Conservation (phyloP, 1,140 invertebrate species). For the Ridgeia piscesae region DNA sequence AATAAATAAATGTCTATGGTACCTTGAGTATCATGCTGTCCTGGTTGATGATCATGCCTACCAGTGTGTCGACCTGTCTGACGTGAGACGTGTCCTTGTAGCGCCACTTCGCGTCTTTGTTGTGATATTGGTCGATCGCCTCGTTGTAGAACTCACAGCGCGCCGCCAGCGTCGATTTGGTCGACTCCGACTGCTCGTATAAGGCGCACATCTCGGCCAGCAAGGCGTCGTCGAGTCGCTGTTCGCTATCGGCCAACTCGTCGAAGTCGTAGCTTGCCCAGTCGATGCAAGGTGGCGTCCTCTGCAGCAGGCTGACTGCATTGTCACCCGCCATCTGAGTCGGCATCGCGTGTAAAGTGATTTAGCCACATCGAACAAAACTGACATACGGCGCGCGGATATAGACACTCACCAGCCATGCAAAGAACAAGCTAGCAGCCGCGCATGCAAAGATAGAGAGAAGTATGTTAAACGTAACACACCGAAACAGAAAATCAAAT, state of each 20-base stretch:
- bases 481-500: no score
- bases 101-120: background rate
- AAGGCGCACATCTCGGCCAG: background rate
- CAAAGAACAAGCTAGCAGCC: no score
- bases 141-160: background rate
- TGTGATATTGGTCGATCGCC: background rate
- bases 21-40: background rate
- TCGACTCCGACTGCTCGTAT: background rate
- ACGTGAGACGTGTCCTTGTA: background rate
- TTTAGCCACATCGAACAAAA: no score
- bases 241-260: background rate
- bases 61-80: background rate
- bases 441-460: no score
- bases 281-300: background rate
- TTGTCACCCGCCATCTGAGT: background rate
- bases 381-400: no score
- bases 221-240: background rate
- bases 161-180: background rate
- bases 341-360: background rate
- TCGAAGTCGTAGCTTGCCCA: background rate
- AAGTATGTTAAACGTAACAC: no score
- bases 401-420: no score
- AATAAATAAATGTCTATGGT: background rate
- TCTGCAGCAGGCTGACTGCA: background rate
- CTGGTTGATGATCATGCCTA: background rate